Base-by-base conservation (phyloP, 2,113 vertebrate species). In the Pithys albifrons region DNA sequence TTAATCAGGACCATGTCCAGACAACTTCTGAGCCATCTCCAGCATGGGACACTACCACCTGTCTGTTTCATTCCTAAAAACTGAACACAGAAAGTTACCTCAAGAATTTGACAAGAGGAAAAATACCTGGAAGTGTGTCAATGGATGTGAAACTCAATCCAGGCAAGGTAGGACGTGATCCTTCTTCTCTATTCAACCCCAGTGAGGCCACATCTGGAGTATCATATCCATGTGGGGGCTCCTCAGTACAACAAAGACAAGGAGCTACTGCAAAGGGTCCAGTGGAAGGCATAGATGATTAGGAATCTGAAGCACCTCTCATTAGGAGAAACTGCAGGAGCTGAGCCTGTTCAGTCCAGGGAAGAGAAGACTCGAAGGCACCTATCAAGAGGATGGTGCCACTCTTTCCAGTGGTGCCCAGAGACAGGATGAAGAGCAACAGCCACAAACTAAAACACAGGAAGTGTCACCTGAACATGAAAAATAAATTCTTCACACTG, bases 11-110 rank as follows among this genome's bases (percentile, higher is more conserved):
- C 17, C 22, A 78, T 0, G 1, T 25, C 41, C 28, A 51, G 9
- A 15, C 28, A 79, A 9, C 18, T 85, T 61, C 16, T 43, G 19
- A 48, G 4, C 19, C 19, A 77, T 6, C 14, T 77, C 39, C 6
- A 6, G 14, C 1, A 23, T 1, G 2, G n/a, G 23, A 57, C 10
- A 52, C 11, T 10, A 62, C 25, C 3, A 22, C 5, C 16, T 66
- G 46, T 43, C 62, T 33, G 13, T 65, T 65, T 55, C 7, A 22
- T 31, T 69, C 17, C 19, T 12, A 59, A 5, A 59, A 69, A 35
- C 27, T 51, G 18, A 62, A 52, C 8, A 69, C 5, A 61, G 31
- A 69, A 74, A 43, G 10, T 15, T 15, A 76, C 16, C 12, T 37
- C n/a, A 76, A 57, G 29, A 85, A 41, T 39, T 6, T 37, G 31